A percentile compares a stretch with the other conserved stretches of the same genome.
Conservation (phyloP, 2,797 vertebrate species). For the Anas capensis region DNA sequence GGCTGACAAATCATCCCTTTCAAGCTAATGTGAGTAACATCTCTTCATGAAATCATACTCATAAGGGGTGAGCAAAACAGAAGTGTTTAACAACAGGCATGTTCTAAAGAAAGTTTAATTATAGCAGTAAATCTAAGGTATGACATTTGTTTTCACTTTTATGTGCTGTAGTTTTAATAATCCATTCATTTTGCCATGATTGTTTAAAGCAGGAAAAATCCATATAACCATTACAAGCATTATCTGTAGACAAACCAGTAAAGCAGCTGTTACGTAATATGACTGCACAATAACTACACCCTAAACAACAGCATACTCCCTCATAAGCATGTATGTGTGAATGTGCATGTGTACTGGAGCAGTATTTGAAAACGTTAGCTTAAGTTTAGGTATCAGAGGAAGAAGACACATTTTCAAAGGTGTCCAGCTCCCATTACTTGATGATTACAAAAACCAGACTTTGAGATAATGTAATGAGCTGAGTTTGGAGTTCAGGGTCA, state of each 20-base stretch:
- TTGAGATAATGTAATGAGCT: neutral
- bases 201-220: neutral
- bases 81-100: neutral
- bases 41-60: neutral
- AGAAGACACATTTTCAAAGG: neutral
- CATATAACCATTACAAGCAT: neutral
- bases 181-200: neutral
- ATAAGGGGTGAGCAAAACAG: neutral
- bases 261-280: neutral
- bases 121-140: neutral
- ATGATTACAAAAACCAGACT: neutral
- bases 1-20: neutral
- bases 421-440: neutral
- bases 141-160: neutral
- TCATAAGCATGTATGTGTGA: neutral
- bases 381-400: neutral
- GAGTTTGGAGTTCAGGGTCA: neutral
- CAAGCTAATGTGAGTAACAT: neutral
- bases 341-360: neutral
- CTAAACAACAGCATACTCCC: neutral
- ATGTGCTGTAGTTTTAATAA: neutral
- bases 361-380: neutral
- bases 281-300: neutral
- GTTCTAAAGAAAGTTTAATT: neutral
- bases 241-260: neutral